Percentiles rank a stretch among this genome's conserved stretches.
Evolutionary conservation across 1,140 invertebrate genomes (phyloP).

Genomic region (Ephestia elutella): DNA sequence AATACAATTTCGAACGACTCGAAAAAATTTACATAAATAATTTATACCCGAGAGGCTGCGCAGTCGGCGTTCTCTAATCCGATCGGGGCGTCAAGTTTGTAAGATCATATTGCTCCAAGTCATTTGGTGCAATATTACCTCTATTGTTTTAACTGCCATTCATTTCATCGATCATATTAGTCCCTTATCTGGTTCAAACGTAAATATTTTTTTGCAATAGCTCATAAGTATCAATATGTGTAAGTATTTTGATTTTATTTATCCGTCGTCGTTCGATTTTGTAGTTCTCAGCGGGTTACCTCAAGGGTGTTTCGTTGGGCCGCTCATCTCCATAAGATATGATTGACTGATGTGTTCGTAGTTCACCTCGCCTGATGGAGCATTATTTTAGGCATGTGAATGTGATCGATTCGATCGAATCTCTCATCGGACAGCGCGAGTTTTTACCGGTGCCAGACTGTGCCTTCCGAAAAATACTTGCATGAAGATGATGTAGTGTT

Average conservation of each 20-base stretch:
- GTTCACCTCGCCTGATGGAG: constrained; percentile 41
- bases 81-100: constrained; percentile 14
- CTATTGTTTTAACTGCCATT: constrained; percentile 13
- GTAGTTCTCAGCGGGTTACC: constrained; percentile 39
- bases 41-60: constrained; percentile 57
- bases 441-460: constrained; percentile 29
- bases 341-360: constrained; percentile 33
- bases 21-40: constrained; percentile 72
- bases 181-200: background rate
- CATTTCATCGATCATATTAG: background rate
- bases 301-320: constrained; percentile 35
- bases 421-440: constrained; percentile 51
- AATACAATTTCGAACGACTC: constrained; percentile 66
- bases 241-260: background rate
- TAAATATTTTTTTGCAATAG: background rate
- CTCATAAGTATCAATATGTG: background rate
- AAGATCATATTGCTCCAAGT: constrained; percentile 24
- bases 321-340: constrained; percentile 44
- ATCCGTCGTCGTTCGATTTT: constrained; percentile 18
- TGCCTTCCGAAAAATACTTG: constrained; percentile 26
- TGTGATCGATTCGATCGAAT: constrained; percentile 69
- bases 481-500: constrained; percentile 45
- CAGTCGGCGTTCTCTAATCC: constrained; percentile 44
- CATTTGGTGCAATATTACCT: constrained; percentile 14
- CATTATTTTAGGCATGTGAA: constrained; percentile 68